Evolutionary conservation across 2,113 vertebrate species (phyloP).

Genomic region (Phaetusa simplex): DNA sequence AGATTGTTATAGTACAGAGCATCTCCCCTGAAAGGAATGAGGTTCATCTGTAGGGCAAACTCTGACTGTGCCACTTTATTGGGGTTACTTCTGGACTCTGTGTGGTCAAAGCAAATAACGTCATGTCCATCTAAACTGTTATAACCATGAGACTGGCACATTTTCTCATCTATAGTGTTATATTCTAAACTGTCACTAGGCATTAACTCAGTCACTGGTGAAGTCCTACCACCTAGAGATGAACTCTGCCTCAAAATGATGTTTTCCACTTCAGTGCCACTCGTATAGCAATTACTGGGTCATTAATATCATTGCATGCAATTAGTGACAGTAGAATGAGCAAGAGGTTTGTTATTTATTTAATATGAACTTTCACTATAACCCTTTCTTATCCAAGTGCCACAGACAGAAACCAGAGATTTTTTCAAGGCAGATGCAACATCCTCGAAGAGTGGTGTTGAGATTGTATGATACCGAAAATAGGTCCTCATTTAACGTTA

Average conservation of each 20-base stretch:
- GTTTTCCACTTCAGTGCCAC: conserved; percentile 79
- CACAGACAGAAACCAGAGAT: neutral
- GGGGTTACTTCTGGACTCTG: conserved; percentile 63
- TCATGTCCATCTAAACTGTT: conserved; percentile 63
- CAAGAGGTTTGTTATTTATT: conserved; percentile 56
- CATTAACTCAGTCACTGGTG: conserved; percentile 75
- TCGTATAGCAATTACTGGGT: conserved; percentile 73
- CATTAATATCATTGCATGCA: conserved; percentile 87
- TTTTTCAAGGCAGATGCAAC: neutral
- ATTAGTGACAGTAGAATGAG: conserved; percentile 74
- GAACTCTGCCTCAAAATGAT: conserved; percentile 74
- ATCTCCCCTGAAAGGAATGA: conserved; percentile 60
- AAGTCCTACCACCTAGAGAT: conserved; percentile 77
- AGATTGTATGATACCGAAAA: neutral
- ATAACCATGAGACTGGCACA: conserved; percentile 49
- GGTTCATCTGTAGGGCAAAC: conserved; percentile 71
- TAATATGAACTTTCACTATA: conserved; percentile 51
- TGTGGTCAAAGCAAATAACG: conserved; percentile 71
- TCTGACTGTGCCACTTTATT: conserved; percentile 60
- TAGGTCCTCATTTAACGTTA: neutral
- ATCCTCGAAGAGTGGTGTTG: neutral
- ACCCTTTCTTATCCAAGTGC: conserved; percentile 50
- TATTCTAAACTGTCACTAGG: conserved; percentile 78
- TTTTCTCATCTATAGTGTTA: conserved; percentile 72
- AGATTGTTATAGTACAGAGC: conserved; percentile 63